Conservation (phyloP, 2,888 invertebrate genomes). For the Lydus trimaculatus region DNA sequence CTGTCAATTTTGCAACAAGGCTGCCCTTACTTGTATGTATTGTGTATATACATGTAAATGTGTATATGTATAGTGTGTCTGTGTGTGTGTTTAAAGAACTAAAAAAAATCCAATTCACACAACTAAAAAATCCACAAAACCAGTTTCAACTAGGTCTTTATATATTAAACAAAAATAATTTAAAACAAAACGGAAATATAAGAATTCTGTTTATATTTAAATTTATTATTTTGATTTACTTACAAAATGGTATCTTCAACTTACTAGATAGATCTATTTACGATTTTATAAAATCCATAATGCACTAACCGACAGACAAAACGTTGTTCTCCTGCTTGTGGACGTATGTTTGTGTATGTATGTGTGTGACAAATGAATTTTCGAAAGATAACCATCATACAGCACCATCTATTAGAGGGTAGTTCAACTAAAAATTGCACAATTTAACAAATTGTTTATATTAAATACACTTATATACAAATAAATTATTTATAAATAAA, state of each 20-base stretch:
- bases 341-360: conserved; percentile 13
- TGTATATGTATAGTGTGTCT: too few relatives aligned
- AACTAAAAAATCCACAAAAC: conserved; percentile 47
- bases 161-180: too few relatives aligned
- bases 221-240: too few relatives aligned
- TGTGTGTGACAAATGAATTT: conserved; percentile 47
- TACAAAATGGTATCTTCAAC: background rate
- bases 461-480: background rate
- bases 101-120: conserved; percentile 54
- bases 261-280: conserved; percentile 39
- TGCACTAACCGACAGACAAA: conserved; percentile 42
- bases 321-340: conserved; percentile 17
- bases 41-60: background rate
- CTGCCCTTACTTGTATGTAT: conserved; percentile 28
- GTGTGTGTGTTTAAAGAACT: conserved; percentile 31
- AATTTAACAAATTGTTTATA: background rate
- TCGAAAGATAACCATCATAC: conserved; percentile 22
- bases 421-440: background rate
- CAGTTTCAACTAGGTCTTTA: conserved; percentile 40
- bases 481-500: too few relatives aligned
- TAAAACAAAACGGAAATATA: too few relatives aligned
- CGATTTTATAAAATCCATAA: conserved; percentile 48
- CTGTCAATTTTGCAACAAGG: conserved; percentile 52
- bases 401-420: conserved; percentile 32
- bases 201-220: too few relatives aligned